Evolutionary conservation across 1,140 invertebrate genomes (phyloP).

Genomic region (Trichonephila clavipes): DNA sequence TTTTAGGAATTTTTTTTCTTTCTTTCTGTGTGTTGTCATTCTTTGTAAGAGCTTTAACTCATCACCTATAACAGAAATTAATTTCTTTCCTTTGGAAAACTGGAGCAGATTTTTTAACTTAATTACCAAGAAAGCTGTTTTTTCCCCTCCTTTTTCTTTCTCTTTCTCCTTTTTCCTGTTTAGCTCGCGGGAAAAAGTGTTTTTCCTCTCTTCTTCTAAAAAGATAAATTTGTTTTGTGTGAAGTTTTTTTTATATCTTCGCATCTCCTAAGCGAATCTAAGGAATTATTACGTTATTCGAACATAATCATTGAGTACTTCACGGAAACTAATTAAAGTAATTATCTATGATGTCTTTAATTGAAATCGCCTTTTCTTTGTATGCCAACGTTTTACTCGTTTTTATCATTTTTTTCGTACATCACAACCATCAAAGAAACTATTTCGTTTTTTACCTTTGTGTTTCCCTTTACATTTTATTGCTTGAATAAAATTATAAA

Average conservation of each 20-base stretch:
- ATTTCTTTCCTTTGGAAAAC: slow-evolving; percentile 62
- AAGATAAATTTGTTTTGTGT: slow-evolving; percentile 66
- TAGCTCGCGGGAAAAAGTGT: slow-evolving; percentile 42
- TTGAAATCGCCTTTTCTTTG: slow-evolving; percentile 67
- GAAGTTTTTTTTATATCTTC: slow-evolving; percentile 24
- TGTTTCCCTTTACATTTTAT: background rate
- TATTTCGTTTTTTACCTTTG: background rate
- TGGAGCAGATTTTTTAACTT: slow-evolving; percentile 75
- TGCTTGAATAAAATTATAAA: slow-evolving; percentile 47
- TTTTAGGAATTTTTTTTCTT: slow-evolving; percentile 57
- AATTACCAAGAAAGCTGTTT: slow-evolving; percentile 56
- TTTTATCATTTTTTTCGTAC: slow-evolving; percentile 29
- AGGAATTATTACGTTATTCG: slow-evolving; percentile 52
- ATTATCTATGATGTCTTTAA: slow-evolving; percentile 74
- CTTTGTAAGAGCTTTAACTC: slow-evolving; percentile 74
- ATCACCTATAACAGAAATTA: slow-evolving; percentile 77
- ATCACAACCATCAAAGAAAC: background rate
- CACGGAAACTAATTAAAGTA: slow-evolving; percentile 70
- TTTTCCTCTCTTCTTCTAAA: slow-evolving; percentile 3
- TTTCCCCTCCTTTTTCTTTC: background rate
- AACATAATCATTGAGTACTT: slow-evolving; percentile 57
- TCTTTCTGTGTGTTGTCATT: slow-evolving; percentile 53
- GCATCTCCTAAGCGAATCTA: background rate
- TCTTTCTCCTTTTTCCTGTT: slow-evolving; percentile 26
- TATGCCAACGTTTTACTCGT: background rate